Base-by-base conservation (phyloP, 2,888 invertebrate species). In the Drosophila formosana region DNA sequence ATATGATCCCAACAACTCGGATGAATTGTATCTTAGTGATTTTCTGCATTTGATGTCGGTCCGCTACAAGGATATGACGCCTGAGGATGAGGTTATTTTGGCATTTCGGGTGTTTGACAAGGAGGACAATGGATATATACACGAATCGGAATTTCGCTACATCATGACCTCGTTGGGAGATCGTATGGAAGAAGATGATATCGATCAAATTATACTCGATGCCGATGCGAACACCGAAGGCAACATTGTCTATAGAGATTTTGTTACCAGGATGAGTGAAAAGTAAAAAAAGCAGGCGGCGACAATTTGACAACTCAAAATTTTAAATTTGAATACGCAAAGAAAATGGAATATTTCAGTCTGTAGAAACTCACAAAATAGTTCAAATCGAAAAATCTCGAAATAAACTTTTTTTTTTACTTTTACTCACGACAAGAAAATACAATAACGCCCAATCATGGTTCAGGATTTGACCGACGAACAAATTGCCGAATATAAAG, bases 401-500 rank as follows among this genome's bases (percentile, higher is more conserved):
- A 18, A 26, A 43, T 13, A 18, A 41, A 39, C 13, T 13, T 5
- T 11, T 28, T 28, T 13, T 9, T 26, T 32, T 13, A 25, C 3
- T 26, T 49, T 26, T 41, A 18, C 25, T 32, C 13, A n/a, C 30
- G 26, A 37, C 11, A 37, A 30, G 3, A 4, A 32, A 39, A 25
- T n/a, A n/a, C 5, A 37, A n/a, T 4, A 11, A 37, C 5, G 3
- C 7, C 23, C 41, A 30, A 56, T 66, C 56, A 75, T 66, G 71
- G 18, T 13, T 8, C 23, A n/a, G 0, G 75, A 97, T 94, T 95
- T 98, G 93, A 98, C 98, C 93, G 98, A 98, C 94, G 98, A 98
- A 95, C 98, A 99, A 94, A 98, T 98, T 93, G 98, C 97, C 90
- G 99, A 99, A 94, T 99, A 99, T 96, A 99, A 98, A 94, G 99